phyloP scores from a whole-genome alignment of 2,797 vertebrate genomes.

The Hephaestus fuliginosus region DNA sequence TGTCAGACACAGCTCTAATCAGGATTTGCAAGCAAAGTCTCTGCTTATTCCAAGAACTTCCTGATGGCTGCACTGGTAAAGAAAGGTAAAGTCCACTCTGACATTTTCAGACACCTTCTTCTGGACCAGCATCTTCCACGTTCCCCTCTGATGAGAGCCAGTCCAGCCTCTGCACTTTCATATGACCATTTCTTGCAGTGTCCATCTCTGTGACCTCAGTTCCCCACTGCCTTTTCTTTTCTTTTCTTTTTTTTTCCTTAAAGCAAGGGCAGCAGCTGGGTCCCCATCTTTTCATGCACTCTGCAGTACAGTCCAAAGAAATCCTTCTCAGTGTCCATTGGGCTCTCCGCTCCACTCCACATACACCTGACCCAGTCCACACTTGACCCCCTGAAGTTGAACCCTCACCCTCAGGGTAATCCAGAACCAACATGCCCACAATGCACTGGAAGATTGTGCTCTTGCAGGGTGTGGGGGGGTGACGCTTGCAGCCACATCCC shows the following conservation, averaged over 20 bases:
- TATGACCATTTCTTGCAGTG: constrained; percentile 72
- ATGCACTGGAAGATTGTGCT: constrained; percentile 65
- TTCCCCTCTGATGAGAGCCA: constrained; percentile 58
- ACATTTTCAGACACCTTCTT: constrained; percentile 56
- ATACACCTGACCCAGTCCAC: constrained; percentile 80
- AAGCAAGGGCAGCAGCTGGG: constrained; percentile 28
- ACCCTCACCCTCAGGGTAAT: constrained; percentile 63
- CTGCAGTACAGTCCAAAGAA: constrained; percentile 61
- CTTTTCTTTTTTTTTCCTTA: too few relatives aligned
- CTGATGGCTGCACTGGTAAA: constrained; percentile 56
- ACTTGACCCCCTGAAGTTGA: constrained; percentile 59
- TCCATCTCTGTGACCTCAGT: constrained; percentile 62
- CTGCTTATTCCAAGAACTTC: constrained; percentile 66
- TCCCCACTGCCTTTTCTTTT: constrained; percentile 57
- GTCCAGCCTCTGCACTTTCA: constrained; percentile 74
- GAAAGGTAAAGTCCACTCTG: constrained; percentile 65
- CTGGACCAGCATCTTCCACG: constrained; percentile 42
- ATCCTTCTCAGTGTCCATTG: constrained; percentile 78
- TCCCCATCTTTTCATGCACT: constrained; percentile 46
- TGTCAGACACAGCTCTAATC: constrained; percentile 66
- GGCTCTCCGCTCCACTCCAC: constrained; percentile 76
- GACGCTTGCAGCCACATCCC: constrained; percentile 65
- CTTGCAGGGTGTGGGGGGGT: constrained; percentile 17
- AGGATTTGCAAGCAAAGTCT: constrained; percentile 65
- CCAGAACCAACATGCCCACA: constrained; percentile 77